Evolutionary conservation across 2,888 invertebrate genomes (phyloP).

Genomic region (Sphinx pinastri): DNA sequence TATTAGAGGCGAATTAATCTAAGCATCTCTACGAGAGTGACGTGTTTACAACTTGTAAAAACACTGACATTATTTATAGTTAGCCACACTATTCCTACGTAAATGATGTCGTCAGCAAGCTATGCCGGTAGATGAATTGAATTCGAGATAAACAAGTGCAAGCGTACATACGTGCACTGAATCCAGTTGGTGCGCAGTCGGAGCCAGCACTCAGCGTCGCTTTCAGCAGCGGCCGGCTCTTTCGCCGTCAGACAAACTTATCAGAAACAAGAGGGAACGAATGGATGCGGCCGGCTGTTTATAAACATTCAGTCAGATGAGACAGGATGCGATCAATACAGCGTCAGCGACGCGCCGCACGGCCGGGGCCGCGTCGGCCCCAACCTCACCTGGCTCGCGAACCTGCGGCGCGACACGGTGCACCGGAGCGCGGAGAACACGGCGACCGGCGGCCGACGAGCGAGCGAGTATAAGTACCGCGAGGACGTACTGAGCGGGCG

Average conservation of each 20-base stretch:
- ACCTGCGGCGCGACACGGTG: constrained; percentile 52
- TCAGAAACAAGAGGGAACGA: constrained; percentile 71
- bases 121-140: constrained; percentile 40
- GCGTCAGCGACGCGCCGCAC: constrained; percentile 45
- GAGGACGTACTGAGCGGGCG: constrained; percentile 67
- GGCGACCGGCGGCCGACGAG: constrained; percentile 45
- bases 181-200: constrained; percentile 50
- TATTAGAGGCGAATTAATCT: constrained; percentile 22
- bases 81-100: constrained; percentile 43
- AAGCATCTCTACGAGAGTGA: constrained; percentile 30
- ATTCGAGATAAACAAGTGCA: constrained; percentile 59
- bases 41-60: constrained; percentile 48
- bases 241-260: constrained; percentile 56
- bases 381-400: constrained; percentile 67
- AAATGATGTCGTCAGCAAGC: constrained; percentile 50
- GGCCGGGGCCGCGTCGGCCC: constrained; percentile 65
- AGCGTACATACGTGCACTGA: constrained; percentile 67
- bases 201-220: constrained; percentile 45
- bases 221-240: constrained; percentile 59
- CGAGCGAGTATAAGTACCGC: constrained; percentile 46
- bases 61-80: constrained; percentile 51
- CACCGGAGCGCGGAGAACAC: constrained; percentile 52
- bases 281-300: constrained; percentile 77
- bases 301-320: constrained; percentile 75
- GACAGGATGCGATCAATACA: constrained; percentile 69